Evolutionary conservation across 2,113 vertebrate genomes (phyloP).

Genomic region (Guaruba guarouba): DNA sequence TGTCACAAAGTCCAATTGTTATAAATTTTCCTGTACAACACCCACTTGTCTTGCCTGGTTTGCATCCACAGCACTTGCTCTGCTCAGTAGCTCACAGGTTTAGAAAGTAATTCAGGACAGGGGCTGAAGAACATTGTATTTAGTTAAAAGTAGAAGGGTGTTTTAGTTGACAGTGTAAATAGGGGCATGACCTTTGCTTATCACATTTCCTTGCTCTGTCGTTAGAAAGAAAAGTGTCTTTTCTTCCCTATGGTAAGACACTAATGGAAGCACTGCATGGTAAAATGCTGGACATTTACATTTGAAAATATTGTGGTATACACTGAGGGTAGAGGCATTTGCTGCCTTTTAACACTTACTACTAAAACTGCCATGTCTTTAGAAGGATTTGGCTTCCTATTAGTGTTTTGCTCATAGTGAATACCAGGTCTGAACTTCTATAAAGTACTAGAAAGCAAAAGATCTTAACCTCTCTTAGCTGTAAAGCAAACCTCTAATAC

Average conservation of each 20-base stretch:
- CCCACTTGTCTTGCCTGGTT: background rate
- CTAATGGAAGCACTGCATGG: background rate
- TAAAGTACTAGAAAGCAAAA: background rate
- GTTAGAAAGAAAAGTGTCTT: background rate
- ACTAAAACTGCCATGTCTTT: background rate
- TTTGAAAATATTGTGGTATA: background rate
- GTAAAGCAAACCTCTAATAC: background rate
- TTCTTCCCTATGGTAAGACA: background rate
- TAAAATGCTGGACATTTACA: background rate
- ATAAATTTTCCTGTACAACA: background rate
- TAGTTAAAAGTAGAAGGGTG: background rate
- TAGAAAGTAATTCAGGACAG: background rate
- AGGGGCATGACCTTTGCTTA: background rate
- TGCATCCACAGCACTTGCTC: background rate
- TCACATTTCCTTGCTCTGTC: background rate
- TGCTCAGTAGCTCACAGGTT: background rate
- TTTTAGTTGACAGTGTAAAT: background rate
- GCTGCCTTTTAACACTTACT: background rate
- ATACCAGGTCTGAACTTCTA: background rate
- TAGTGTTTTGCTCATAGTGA: background rate
- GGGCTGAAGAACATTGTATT: background rate
- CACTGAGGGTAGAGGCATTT: background rate
- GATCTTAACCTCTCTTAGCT: background rate
- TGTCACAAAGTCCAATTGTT: background rate
- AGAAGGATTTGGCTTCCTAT: background rate